Conservation (phyloP, 2,797 vertebrate genomes). For the Corythornis leucogaster region DNA sequence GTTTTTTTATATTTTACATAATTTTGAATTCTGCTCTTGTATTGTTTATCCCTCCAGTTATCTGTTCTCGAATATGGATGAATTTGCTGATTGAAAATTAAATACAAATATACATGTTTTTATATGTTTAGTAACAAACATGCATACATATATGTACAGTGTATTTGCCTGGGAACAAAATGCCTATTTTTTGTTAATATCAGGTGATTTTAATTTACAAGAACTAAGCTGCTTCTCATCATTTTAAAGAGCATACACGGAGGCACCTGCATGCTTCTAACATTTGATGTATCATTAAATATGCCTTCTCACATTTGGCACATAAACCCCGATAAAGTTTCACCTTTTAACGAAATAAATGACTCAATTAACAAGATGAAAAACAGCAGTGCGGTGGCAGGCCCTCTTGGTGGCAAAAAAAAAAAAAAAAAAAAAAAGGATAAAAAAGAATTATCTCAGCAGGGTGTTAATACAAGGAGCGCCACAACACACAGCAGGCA, state of each 20-base stretch:
- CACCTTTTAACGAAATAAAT: constrained; percentile 89
- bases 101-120: constrained; percentile 51
- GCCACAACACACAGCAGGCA: constrained; percentile 79
- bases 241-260: constrained; percentile 27
- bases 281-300: constrained; percentile 80
- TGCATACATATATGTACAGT: neutral
- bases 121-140: constrained; percentile 61
- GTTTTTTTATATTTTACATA: neutral
- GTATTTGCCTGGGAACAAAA: constrained; percentile 23
- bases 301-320: constrained; percentile 80
- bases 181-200: constrained; percentile 60
- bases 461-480: constrained; percentile 85
- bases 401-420: constrained; percentile 81
- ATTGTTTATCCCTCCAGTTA: constrained; percentile 64
- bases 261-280: constrained; percentile 63
- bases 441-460: constrained; percentile 88
- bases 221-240: neutral
- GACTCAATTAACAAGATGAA: constrained; percentile 90
- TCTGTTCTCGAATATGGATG: constrained; percentile 51
- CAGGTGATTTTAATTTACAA: constrained; percentile 28
- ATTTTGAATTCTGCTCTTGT: constrained; percentile 43
- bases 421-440: constrained; percentile 78
- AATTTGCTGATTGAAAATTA: constrained; percentile 64
- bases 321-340: constrained; percentile 79
- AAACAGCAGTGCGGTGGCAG: constrained; percentile 82